These are phyloP conservation scores for Aix galericulata DNA, from an alignment of 2,113 vertebrate species.

Conservation along the genomic window DNA sequence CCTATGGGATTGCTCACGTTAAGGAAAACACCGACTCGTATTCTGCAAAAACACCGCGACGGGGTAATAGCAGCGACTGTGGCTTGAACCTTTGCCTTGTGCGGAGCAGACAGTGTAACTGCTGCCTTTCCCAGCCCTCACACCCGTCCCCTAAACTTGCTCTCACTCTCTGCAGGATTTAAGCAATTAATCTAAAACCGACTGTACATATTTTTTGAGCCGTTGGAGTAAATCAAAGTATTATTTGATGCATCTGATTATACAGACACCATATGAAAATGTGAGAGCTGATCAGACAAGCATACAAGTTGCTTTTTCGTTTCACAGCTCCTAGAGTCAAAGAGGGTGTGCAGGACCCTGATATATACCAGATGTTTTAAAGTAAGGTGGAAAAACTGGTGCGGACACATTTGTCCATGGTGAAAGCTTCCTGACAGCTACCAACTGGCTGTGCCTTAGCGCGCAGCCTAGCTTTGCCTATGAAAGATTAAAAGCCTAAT, in stretches of 20 bases:
- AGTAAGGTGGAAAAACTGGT: constrained; percentile 25
- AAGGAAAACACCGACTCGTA: not conserved
- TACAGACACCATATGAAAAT: constrained; percentile 38
- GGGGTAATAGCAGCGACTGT: not conserved
- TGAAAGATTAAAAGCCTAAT: not conserved
- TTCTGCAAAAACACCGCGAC: accelerated
- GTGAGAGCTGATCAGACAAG: constrained; percentile 42
- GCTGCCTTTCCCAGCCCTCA: not conserved
- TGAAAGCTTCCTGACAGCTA: not conserved
- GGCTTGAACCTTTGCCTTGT: not conserved
- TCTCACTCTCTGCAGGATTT: not conserved
- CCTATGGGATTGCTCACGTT: not conserved
- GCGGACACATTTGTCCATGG: not conserved
- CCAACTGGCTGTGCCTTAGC: not conserved
- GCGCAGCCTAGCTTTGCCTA: not conserved
- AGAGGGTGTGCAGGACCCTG: not conserved
- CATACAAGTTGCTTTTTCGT: constrained; percentile 61
- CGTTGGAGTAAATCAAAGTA: constrained; percentile 43
- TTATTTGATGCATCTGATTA: constrained; percentile 58
- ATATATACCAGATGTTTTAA: constrained; percentile 46
- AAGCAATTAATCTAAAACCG: not conserved
- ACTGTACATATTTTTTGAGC: constrained; percentile 6
- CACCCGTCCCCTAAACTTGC: accelerated
- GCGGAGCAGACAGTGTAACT: not conserved
- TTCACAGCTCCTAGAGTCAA: constrained; percentile 44